Base-by-base conservation (phyloP, 2,797 vertebrate species). In the Atherinosoma microstoma region DNA sequence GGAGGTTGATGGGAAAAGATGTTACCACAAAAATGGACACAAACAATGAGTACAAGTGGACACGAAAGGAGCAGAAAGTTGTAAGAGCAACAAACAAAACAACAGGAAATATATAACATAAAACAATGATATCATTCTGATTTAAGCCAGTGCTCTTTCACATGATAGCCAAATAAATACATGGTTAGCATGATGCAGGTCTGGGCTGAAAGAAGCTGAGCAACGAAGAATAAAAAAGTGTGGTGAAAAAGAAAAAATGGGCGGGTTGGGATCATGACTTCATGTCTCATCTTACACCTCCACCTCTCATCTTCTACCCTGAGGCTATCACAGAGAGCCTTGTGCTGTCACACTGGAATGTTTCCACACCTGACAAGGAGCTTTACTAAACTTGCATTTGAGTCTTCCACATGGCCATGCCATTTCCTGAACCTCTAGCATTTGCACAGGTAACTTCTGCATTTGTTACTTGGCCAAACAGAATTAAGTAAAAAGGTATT, bases 281-380 rank as follows among this genome's bases (percentile, higher is more conserved):
- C 3, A 34, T 3, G 24, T 76, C 80, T 90, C 68, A 0, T 57
- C 65, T 87, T 81, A 76, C 65, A 49, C 49, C 10, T 20, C 58
- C 57, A 32, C 65, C 20, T 79, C 88, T 85, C 87, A 45, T 1
- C 65, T 89, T 85, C 72, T 62, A 15, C 73, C 87, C 79, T 0
- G 16, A 59, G 76, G 87, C 64, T 13, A 0, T 68, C 16, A 22
- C 32, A 34, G 36, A 59, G 38, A 75, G 61, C 58, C 58, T 60
- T 16, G 12, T 12, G 49, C 68, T 76, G 84, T 84, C 83, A 80
- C 20, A 38, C 36, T 58, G 84, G 84, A 89, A 89, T 87, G 85
- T 82, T 69, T 82, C 70, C 47, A 47, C 20, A 49, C 57, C 69
- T 71, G 78, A 79, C 29, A 40, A 66, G 45, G 66, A 49, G 75